Percentiles rank a stretch among this genome's conserved stretches.
Evolutionary conservation across 2,888 invertebrate species (phyloP).

Genomic region (Hirtodrosophila histrioides): DNA sequence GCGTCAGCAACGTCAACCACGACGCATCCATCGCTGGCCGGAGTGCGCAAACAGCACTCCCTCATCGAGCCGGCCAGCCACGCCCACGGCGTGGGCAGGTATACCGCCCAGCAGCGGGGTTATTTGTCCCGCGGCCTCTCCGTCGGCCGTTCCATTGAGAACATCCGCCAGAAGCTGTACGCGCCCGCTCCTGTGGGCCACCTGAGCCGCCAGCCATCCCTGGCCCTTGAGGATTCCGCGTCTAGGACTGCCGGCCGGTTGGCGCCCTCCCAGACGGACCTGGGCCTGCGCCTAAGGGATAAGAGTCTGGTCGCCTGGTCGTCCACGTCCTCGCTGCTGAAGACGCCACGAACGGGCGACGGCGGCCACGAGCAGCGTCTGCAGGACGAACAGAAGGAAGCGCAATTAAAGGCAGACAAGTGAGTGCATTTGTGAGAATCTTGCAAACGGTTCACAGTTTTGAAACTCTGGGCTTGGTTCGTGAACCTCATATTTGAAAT

Average conservation of each 20-base stretch:
- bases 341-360: conserved; percentile 45
- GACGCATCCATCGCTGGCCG: conserved; percentile 10
- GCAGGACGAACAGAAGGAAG: conserved; percentile 28
- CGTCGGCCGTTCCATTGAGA: conserved; percentile 77
- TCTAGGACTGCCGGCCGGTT: conserved; percentile 31
- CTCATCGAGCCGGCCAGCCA: conserved; percentile 67
- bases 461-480: too few species aligned
- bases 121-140: conserved; percentile 76
- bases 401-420: conserved; percentile 34
- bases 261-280: conserved; percentile 30
- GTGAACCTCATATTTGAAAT: too few species aligned
- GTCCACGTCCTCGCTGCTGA: conserved; percentile 71
- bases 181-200: conserved; percentile 26
- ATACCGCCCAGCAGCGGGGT: conserved; percentile 62
- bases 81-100: conserved; percentile 43
- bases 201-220: conserved; percentile 44
- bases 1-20: conserved; percentile 9
- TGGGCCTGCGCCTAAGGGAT: conserved; percentile 36
- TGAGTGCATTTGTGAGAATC: conserved; percentile 26
- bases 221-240: conserved; percentile 45
- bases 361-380: conserved; percentile 10
- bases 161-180: conserved; percentile 68
- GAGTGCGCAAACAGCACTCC: conserved; percentile 76
- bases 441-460: too few species aligned
- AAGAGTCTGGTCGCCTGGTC: conserved; percentile 68